These are phyloP conservation scores for Amphilophus citrinellus DNA, from an alignment of 2,113 vertebrate genomes.

Conservation along the genomic window DNA sequence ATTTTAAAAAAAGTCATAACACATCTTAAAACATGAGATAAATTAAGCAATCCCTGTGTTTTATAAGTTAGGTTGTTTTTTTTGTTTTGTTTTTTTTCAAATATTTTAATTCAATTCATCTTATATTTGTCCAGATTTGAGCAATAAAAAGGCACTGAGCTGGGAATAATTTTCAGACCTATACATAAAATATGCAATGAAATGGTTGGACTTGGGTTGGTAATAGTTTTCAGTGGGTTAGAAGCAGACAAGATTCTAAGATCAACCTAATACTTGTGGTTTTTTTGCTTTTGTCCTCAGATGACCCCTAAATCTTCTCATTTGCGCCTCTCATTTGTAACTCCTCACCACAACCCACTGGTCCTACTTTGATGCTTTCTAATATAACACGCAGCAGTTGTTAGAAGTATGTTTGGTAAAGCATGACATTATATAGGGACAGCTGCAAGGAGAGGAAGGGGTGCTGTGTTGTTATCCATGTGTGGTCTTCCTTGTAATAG, in stretches of 20 bases:
- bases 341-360: not conserved
- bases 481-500: slow-evolving; percentile 33
- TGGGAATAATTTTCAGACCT: slow-evolving; percentile 59
- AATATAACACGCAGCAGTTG: slow-evolving; percentile 36
- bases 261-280: slow-evolving; percentile 35
- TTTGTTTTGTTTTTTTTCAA: not conserved
- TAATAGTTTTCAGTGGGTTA: slow-evolving; percentile 54
- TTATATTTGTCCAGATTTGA: slow-evolving; percentile 53
- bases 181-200: slow-evolving; percentile 51
- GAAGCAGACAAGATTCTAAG: slow-evolving; percentile 56
- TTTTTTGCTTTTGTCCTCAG: slow-evolving; percentile 45
- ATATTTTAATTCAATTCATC: slow-evolving; percentile 50
- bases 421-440: slow-evolving; percentile 37
- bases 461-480: slow-evolving; percentile 39
- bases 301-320: slow-evolving; percentile 15
- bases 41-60: slow-evolving; percentile 15
- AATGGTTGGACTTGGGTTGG: slow-evolving; percentile 44
- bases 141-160: slow-evolving; percentile 77
- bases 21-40: slow-evolving; percentile 20
- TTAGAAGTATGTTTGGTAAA: slow-evolving; percentile 37
- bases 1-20: not conserved
- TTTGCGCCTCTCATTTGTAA: slow-evolving; percentile 17
- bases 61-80: not conserved
- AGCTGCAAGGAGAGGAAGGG: slow-evolving; percentile 8
- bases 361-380: not conserved